phyloP scores from a whole-genome alignment of 2,888 invertebrate species.

The Drosophila mimica region DNA sequence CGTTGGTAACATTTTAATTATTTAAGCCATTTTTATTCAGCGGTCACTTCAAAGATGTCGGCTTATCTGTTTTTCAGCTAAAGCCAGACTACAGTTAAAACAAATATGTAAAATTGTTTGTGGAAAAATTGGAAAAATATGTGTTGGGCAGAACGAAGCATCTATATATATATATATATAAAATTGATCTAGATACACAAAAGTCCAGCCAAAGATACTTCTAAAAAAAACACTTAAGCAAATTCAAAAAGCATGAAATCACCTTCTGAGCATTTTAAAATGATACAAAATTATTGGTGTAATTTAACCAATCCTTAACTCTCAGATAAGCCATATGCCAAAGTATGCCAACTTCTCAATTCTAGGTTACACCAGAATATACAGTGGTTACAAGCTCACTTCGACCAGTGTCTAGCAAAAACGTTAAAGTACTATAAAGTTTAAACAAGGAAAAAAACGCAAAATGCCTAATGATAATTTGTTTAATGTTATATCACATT shows the following conservation, averaged over 20 bases:
- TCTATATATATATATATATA: too few relatives aligned
- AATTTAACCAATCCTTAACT: not conserved
- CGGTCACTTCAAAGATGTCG: not conserved
- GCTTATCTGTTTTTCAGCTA: too few relatives aligned
- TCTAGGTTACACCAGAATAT: not conserved
- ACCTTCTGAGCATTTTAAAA: not conserved
- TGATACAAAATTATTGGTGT: not conserved
- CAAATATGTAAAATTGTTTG: not conserved
- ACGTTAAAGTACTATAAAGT: too few relatives aligned
- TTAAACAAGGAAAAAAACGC: too few relatives aligned
- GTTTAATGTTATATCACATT: too few relatives aligned
- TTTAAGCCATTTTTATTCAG: not conserved
- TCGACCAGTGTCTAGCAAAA: too few relatives aligned
- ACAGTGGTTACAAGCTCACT: too few relatives aligned
- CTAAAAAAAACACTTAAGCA: not conserved
- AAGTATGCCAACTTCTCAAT: not conserved
- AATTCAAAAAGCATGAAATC: not conserved
- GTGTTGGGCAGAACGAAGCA: not conserved
- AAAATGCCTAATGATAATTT: too few relatives aligned
- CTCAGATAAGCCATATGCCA: not conserved
- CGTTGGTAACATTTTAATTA: slow-evolving; percentile 26
- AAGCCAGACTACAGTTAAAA: not conserved
- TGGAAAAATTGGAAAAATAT: not conserved
- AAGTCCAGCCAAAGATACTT: not conserved
- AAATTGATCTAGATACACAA: not conserved